Base-by-base conservation (phyloP, 1,140 invertebrate species). In the Samia ricini region DNA sequence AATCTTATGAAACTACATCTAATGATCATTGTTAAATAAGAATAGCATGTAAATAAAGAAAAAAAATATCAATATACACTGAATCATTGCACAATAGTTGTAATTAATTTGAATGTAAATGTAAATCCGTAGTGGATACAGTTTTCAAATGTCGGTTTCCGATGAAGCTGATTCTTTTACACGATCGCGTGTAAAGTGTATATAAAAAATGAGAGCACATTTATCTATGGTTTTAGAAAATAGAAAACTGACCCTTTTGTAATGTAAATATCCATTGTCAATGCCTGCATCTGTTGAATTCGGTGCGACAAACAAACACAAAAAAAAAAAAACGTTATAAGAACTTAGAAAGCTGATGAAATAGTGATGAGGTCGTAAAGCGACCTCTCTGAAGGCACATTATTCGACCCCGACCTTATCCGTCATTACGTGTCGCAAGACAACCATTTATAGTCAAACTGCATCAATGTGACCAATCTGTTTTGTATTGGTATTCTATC, bases 351-450 rank as follows among this genome's bases (percentile, higher is more conserved):
- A 63, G 61, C 51, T 12, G 22, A 22, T 49, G 22, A 42, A 61
- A 67, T 60, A 56, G 55, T 24, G 21, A 52, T 19, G 26, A 33
- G 24, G 24, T 36, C 29, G 24, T 49, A 18, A 22, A 26, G 10
- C 51, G 64, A 66, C 60, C 65, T 63, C 65, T 63, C 50, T 22
- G 20, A 55, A 18, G 52, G 22, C 24, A 60, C 60, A 22, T 36
- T 60, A 36, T 23, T 49, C 42, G 54, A 52, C 66, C 66, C 60
- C 66, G 66, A 68, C 66, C 66, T 68, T 68, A 61, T 58, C 63
- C 48, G 62, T 57, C 58, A 57, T 56, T 57, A 29, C 29, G 52
- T 48, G 57, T 68, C 58, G 61, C 61, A 61, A 68, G 36, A 50
- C 49, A 4, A 3, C 12, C n/a, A 15, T 36, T 21, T 52, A 52